Conservation (phyloP, 2,113 vertebrate genomes). For the Nanorana parkeri region DNA sequence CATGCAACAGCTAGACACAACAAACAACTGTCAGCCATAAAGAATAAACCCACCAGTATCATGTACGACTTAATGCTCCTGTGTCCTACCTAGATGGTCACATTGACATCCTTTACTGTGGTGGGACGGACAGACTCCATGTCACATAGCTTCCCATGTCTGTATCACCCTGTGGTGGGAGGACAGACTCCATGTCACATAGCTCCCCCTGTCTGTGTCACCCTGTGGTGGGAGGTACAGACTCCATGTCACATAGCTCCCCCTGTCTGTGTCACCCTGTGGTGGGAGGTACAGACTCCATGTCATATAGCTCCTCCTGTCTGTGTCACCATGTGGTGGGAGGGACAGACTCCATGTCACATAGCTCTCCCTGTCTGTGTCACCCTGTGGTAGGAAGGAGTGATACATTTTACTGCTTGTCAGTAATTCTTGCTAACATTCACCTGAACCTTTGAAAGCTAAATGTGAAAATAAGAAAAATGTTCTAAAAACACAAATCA, state of each 20-base stretch:
- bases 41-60: not conserved
- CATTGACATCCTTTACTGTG: not conserved
- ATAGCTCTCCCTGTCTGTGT: not conserved
- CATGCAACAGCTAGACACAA: constrained; percentile 79
- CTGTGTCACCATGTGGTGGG: not conserved
- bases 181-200: not conserved
- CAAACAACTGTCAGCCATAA: not conserved
- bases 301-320: not conserved
- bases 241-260: not conserved
- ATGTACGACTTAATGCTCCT: not conserved
- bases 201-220: not conserved
- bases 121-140: rapidly evolving
- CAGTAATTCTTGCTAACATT: too few relatives aligned
- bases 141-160: not conserved
- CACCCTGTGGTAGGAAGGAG: not conserved
- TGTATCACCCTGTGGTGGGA: not conserved
- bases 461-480: too few relatives aligned
- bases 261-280: not conserved
- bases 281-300: not conserved
- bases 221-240: not conserved
- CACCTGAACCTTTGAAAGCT: too few relatives aligned
- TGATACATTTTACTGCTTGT: too few relatives aligned
- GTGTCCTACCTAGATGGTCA: not conserved
- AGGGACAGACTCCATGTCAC: too few relatives aligned
- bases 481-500: too few relatives aligned